Evolutionary conservation across 2,888 invertebrate genomes (phyloP), one percentile per base, ranked within the genome.

Genomic region (Prionchulus punctatus): DNA sequence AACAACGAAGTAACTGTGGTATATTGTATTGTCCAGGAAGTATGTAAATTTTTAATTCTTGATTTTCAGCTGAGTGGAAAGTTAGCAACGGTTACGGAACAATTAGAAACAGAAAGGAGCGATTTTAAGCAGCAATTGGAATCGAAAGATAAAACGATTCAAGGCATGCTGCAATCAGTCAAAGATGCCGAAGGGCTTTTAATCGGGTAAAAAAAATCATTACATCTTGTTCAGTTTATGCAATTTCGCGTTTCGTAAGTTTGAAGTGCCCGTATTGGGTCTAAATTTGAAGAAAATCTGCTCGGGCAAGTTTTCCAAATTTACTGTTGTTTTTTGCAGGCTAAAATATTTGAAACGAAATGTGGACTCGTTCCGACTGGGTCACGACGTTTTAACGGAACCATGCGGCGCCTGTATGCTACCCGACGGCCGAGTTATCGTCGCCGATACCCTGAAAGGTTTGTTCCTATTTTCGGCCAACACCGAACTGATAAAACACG

Each of bases 381-480:
- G 50, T 27, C 1, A 54, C 21, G 57, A 42, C 45, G 26, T n/a
- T 15, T 21, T 59, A 21, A 2, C 30, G 21, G 59, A 59, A 49
- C 59, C 59, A 7, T 54, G 47, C 48, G 54, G 47, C 1, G 59
- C 57, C 26, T 55, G 54, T n/a, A 54, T 59, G 47, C 54, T 59
- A 18, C 57, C 59, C 15, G 54, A 57, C 52, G 54, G 50, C n/a
- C 28, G 48, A 28, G 45, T 59, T 23, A 21, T 57, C 12, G 59
- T 59, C 4, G 56, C 59, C 26, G 59, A 59, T 52, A 51, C 49
- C 2, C 2, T 47, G 15, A 36, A 56, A 42, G 59, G 59, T 23
- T n/a, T 59, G 18, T 50, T 59, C 2, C 31, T 57, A 21, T 59
- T 57, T 31, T 43, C 53, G 28, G 28, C 30, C 48, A 25, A 57